phyloP scores from a whole-genome alignment of 2,113 vertebrate species.

The Lichenostomus cassidix region DNA sequence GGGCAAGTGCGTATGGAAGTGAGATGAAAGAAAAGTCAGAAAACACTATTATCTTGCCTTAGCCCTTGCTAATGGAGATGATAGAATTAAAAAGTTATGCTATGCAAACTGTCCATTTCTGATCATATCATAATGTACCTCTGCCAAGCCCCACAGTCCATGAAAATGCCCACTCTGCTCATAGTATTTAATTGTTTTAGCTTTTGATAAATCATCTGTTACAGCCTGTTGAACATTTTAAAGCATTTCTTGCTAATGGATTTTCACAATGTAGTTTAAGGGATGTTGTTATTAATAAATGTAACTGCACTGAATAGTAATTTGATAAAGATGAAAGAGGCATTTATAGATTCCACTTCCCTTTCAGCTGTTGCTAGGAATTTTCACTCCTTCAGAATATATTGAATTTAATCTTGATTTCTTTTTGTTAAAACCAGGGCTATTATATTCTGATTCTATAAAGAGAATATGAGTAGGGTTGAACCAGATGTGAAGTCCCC shows the following conservation, averaged over 20 bases:
- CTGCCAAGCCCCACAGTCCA: neutral
- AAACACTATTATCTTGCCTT: neutral
- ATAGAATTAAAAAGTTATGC: neutral
- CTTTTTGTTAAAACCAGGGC: neutral
- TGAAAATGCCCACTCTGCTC: slow-evolving; percentile 18
- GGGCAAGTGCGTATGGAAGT: fast-evolving
- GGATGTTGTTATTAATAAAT: slow-evolving; percentile 55
- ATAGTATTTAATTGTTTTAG: neutral
- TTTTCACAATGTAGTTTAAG: slow-evolving; percentile 54
- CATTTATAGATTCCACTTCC: slow-evolving; percentile 46
- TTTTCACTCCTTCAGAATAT: slow-evolving; percentile 31
- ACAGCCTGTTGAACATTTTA: slow-evolving; percentile 13
- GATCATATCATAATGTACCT: neutral
- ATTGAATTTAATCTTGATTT: slow-evolving; percentile 18
- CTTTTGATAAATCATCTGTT: slow-evolving; percentile 36
- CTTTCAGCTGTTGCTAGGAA: slow-evolving; percentile 58
- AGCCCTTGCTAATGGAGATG: neutral
- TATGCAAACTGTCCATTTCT: neutral
- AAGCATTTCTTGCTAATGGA: slow-evolving; percentile 48
- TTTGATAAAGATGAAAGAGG: slow-evolving; percentile 53
- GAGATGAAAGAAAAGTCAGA: neutral
- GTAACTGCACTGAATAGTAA: slow-evolving; percentile 23
- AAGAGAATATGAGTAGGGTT: neutral
- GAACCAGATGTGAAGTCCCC: neutral
- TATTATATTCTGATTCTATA: neutral